Percentiles rank a stretch among this genome's conserved stretches.
Evolutionary conservation across 2,113 vertebrate species (phyloP).

Genomic region (Cephalopholis sonnerati): DNA sequence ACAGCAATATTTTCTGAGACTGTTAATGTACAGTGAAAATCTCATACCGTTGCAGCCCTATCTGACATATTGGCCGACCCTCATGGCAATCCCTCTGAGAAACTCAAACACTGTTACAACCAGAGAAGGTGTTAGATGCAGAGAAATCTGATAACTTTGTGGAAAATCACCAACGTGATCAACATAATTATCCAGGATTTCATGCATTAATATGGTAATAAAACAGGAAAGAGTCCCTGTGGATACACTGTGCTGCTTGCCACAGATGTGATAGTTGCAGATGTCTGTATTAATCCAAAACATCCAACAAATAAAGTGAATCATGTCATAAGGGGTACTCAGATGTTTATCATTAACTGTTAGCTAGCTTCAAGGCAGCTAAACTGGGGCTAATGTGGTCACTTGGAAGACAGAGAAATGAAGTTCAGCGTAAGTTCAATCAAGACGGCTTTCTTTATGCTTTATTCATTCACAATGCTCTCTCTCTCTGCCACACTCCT

Average conservation of each 20-base stretch:
- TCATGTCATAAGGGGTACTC: neutral
- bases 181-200: neutral
- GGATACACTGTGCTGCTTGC: neutral
- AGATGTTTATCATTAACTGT: neutral
- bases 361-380: neutral
- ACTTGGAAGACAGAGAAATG: too few species aligned
- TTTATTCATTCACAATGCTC: too few species aligned
- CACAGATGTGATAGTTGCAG: neutral
- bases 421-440: too few species aligned
- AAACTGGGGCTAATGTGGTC: too few species aligned
- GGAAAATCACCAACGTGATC: neutral
- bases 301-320: neutral
- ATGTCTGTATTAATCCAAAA: neutral
- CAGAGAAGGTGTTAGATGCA: neutral
- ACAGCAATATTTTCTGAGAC: too few species aligned
- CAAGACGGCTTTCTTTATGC: too few species aligned
- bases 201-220: neutral
- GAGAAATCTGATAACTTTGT: neutral
- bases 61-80: neutral
- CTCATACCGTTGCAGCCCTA: too few species aligned
- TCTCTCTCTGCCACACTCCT: too few species aligned
- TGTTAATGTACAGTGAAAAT: too few species aligned
- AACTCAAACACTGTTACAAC: neutral
- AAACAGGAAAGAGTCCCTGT: neutral
- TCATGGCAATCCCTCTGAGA: neutral